phyloP scores from a whole-genome alignment of 2,113 vertebrate species.

The Mionectes macconnelli region DNA sequence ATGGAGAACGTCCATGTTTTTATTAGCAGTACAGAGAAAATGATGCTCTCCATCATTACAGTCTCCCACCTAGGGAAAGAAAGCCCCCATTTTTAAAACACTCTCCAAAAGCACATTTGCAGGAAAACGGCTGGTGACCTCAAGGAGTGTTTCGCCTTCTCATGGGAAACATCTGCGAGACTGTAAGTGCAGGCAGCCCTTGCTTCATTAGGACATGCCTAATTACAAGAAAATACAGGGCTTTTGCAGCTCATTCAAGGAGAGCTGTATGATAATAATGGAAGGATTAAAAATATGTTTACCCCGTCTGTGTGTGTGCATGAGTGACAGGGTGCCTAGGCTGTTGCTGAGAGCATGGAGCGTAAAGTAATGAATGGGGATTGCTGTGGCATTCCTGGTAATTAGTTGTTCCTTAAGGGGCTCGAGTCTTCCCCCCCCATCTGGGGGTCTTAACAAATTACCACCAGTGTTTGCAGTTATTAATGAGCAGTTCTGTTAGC shows the following conservation, averaged over 20 bases:
- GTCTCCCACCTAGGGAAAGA: not conserved
- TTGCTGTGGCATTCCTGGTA: not conserved
- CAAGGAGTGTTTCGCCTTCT: not conserved
- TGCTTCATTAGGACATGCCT: not conserved
- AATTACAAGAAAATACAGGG: not conserved
- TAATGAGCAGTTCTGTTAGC: not conserved
- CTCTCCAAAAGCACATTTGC: not conserved
- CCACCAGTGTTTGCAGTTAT: not conserved
- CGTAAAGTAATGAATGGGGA: not conserved
- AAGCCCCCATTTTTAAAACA: not conserved
- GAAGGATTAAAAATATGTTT: not conserved
- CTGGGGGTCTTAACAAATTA: not conserved
- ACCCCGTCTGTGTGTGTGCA: not conserved
- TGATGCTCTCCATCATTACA: not conserved
- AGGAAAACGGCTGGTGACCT: not conserved
- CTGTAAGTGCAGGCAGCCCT: not conserved
- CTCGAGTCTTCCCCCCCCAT: not conserved
- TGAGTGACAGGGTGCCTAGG: not conserved
- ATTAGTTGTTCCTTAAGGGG: not conserved
- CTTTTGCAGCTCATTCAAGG: not conserved
- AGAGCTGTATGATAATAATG: not conserved
- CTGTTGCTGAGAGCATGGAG: not conserved
- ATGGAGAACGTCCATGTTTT: not conserved
- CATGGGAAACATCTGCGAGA: not conserved
- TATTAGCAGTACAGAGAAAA: slow-evolving; percentile 28